Conservation (phyloP, 1,140 invertebrate species). For the Sitobion miscanthi region DNA sequence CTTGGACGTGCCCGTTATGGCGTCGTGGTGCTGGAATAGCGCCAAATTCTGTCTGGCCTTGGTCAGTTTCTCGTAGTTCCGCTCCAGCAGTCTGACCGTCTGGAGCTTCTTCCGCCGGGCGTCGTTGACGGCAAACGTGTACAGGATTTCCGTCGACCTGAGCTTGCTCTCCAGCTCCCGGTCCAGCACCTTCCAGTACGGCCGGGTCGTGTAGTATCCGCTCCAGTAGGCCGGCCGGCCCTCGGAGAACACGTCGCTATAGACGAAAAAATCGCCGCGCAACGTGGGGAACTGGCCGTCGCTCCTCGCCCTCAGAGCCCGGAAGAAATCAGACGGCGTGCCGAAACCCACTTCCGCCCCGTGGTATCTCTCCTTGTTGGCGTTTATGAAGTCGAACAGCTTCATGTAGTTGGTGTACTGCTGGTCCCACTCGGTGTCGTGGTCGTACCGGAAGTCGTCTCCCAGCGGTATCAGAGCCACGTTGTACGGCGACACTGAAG, state of each 20-base stretch:
- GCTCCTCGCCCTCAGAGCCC: conserved; percentile 73
- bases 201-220: conserved; percentile 92
- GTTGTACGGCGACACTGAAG: conserved; percentile 87
- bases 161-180: conserved; percentile 86
- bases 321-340: conserved; percentile 89
- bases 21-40: conserved; percentile 96
- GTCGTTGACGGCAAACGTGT: conserved; percentile 79
- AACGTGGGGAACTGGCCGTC: conserved; percentile 66
- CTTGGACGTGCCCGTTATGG: conserved; percentile 94
- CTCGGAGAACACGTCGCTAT: conserved; percentile 92
- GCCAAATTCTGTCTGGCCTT: conserved; percentile 79
- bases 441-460: conserved; percentile 91
- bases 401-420: conserved; percentile 91
- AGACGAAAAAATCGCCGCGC: conserved; percentile 95
- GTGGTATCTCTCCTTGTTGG: conserved; percentile 75
- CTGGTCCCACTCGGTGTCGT: conserved; percentile 86
- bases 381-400: conserved; percentile 87
- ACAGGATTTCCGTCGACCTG: conserved; percentile 86
- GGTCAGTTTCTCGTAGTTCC: conserved; percentile 82
- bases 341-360: conserved; percentile 81
- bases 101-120: conserved; percentile 70
- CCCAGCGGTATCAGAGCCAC: conserved; percentile 88
- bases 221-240: conserved; percentile 94
- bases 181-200: conserved; percentile 89
- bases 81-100: conserved; percentile 77